Evolutionary conservation across 2,113 vertebrate genomes (phyloP), one percentile per base, ranked within the genome.

Genomic region (Apteryx owenii): DNA sequence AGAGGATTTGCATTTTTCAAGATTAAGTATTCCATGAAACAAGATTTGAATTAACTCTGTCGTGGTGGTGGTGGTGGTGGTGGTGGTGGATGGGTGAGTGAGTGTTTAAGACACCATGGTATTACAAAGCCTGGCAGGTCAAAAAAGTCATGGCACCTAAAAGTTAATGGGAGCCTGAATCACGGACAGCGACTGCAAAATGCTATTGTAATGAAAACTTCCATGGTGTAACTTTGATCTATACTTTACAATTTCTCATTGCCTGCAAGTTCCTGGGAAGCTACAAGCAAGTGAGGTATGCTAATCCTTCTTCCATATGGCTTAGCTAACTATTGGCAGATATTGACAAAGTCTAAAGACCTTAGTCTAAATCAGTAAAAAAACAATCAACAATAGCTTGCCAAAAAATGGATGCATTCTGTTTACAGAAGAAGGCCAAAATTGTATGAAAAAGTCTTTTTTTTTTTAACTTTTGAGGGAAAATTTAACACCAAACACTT

Each of bases 211-310:
- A 10, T 50, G 71, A 58, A 46, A 89, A 51, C 14, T 28, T 33
- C 16, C 21, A 7, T 51, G 48, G 48, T 12, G 12, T 28, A 50
- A 38, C 44, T 38, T 38, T 51, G 21, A 70, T 70, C 14, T 28
- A 6, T 56, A 16, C 3, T 75, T 66, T n/a, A 48, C 6, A 33
- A 44, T 4, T 17, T 33, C 31, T 62, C 61, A 68, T 53, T 25
- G 5, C 36, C 58, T 81, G 8, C 12, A 71, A 46, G 36, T 10
- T 85, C 61, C 11, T 48, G 19, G 18, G 38, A 88, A 93, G 29
- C 5, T 50, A n/a, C 26, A 81, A 48, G 44, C 0, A 5, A 28
- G 54, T 8, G 36, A 48, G 11, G 4, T 21, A 10, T 3, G 31
- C 2, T 13, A 73, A 51, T 3, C 2, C 31, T 44, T 38, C 25